phyloP scores from a whole-genome alignment of 2,888 invertebrate genomes.

The Hedychridium roseum region DNA sequence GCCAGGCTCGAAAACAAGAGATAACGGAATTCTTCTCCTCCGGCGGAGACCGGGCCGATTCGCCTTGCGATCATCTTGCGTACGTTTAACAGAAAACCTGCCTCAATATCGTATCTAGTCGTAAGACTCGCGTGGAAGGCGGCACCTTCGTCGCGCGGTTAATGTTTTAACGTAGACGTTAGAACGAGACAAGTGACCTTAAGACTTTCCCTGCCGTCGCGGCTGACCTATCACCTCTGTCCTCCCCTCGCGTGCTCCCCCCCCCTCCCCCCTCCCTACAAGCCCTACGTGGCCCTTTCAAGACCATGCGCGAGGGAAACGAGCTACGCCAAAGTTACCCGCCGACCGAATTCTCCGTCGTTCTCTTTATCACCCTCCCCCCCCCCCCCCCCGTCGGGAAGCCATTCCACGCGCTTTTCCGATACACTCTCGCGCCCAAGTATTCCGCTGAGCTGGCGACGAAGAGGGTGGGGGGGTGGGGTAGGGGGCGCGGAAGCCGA shows the following conservation, averaged over 20 bases:
- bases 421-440: too few relatives aligned
- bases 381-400: too few relatives aligned
- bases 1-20: slow-evolving; percentile 8
- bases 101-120: slow-evolving; percentile 43
- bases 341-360: too few relatives aligned
- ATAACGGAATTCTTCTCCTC: slow-evolving; percentile 10
- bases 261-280: not conserved
- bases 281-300: too few relatives aligned
- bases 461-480: too few relatives aligned
- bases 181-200: slow-evolving; percentile 31
- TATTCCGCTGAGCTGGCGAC: too few relatives aligned
- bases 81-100: slow-evolving; percentile 32
- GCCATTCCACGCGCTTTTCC: too few relatives aligned
- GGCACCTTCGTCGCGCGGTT: not conserved
- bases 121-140: slow-evolving; percentile 29
- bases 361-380: too few relatives aligned
- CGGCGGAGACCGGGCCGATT: slow-evolving; percentile 4
- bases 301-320: too few relatives aligned
- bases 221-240: too few relatives aligned
- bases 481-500: too few relatives aligned
- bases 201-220: slow-evolving; percentile 17
- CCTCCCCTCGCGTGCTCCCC: not conserved
- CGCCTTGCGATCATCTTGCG: slow-evolving; percentile 8
- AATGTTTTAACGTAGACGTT: slow-evolving; percentile 17
- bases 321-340: too few relatives aligned